These are phyloP conservation scores for Tachina grossa DNA, from an alignment of 2,888 invertebrate genomes.

Conservation along the genomic window DNA sequence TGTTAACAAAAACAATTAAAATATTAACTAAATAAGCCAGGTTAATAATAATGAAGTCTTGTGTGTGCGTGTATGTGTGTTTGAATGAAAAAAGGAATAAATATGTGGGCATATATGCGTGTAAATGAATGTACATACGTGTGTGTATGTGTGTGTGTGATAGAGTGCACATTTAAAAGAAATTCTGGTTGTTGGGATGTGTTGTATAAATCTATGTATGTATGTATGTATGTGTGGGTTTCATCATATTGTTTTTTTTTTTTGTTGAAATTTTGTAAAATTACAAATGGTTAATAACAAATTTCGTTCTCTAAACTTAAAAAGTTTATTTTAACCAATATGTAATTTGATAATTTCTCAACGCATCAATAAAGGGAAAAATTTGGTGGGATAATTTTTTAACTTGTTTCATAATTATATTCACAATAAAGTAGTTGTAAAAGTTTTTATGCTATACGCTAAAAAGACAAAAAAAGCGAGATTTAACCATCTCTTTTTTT, in stretches of 20 bases:
- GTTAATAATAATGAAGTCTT: conserved; percentile 56
- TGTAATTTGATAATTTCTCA: conserved; percentile 10
- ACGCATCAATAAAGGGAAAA: conserved; percentile 29
- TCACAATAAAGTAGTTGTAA: conserved; percentile 67
- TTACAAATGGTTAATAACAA: conserved; percentile 60
- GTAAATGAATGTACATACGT: background rate
- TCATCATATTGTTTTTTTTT: conserved; percentile 29
- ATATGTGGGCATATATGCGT: conserved; percentile 13
- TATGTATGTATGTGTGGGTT: conserved; percentile 56
- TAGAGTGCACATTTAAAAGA: conserved; percentile 49
- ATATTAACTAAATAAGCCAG: conserved; percentile 63
- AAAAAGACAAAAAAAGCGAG: conserved; percentile 4
- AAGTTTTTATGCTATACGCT: conserved; percentile 48
- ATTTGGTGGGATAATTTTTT: conserved; percentile 44
- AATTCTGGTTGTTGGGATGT: conserved; percentile 50
- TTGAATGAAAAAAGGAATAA: conserved; percentile 35
- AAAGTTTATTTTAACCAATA: conserved; percentile 30
- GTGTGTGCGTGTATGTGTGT: conserved; percentile 15
- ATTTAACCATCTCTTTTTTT: conserved; percentile 16
- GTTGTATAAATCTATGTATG: conserved; percentile 19
- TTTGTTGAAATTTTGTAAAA: background rate
- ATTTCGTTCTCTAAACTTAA: conserved; percentile 36
- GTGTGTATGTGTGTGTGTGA: conserved; percentile 22
- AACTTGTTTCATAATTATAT: conserved; percentile 39
- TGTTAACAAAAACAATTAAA: conserved; percentile 50